Evolutionary conservation across 2,113 vertebrate genomes (phyloP), one percentile per base, ranked within the genome.

Genomic region (Thunnus maccoyii): DNA sequence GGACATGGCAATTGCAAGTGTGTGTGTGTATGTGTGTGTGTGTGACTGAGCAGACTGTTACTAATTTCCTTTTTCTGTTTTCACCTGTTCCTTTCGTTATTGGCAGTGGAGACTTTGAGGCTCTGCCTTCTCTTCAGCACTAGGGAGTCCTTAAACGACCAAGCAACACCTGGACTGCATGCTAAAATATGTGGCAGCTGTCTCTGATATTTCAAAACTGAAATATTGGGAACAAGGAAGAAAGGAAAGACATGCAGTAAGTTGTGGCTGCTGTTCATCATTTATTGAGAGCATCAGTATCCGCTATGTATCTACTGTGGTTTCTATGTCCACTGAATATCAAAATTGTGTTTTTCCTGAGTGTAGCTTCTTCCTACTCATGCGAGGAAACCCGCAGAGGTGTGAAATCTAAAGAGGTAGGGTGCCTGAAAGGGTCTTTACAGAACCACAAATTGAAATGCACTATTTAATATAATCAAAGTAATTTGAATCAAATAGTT

Each of bases 401-500:
- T 82, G 73, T 76, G 82, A 77, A 83, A 85, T 78, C 68, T 89
- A 54, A 65, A 77, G 78, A 57, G 48, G 67, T 62, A 68, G 84
- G 80, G 64, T 73, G 77, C 77, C 85, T 77, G 80, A 82, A 67
- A 44, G 80, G 57, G 66, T 80, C 57, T 86, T 50, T 67, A 57
- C 41, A 81, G 76, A 76, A 78, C 67, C 1, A 14, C 52, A 82
- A 88, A 87, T 80, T 65, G 48, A 85, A 85, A 80, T 63, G 82
- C 72, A 71, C 32, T 58, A 27, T 80, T 91, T 84, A 83, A 85
- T 80, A 72, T 64, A 86, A 90, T 89, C 82, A 92, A 84, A 83
- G 83, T 50, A 16, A 67, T 55, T 41, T 41, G 36, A 41, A 41
- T 41, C 44, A 88, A 87, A 88, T 84, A 60, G 73, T 30, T 61